A percentile compares a stretch with the other conserved stretches of the same genome.
phyloP scores from a whole-genome alignment of 2,113 vertebrate species.

The Caretta caretta region DNA sequence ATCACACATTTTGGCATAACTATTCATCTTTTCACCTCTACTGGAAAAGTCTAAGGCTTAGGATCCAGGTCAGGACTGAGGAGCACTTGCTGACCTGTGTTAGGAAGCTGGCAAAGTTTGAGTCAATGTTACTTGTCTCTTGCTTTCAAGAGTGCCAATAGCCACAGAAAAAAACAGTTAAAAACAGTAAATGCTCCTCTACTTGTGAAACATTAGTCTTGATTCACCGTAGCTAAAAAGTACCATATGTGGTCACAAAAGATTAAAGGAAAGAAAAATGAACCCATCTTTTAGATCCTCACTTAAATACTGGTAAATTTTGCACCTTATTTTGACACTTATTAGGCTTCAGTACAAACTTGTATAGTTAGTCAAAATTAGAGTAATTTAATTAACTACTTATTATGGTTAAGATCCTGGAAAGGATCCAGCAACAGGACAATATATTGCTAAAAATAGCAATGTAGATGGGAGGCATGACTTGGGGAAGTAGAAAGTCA shows the following conservation, averaged over 20 bases:
- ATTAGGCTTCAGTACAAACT: neutral
- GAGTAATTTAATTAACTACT: neutral
- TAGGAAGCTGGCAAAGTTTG: neutral
- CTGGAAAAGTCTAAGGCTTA: neutral
- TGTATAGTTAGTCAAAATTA: neutral
- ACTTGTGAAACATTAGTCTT: neutral
- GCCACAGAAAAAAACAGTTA: neutral
- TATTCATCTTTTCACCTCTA: neutral
- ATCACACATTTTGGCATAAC: neutral
- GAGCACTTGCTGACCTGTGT: neutral
- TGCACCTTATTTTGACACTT: neutral
- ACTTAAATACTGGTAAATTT: neutral
- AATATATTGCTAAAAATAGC: neutral
- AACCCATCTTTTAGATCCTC: neutral
- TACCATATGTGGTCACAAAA: neutral
- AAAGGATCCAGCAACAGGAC: neutral
- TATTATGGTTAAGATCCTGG: neutral
- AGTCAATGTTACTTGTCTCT: neutral
- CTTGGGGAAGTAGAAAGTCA: neutral
- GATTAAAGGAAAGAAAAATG: fast-evolving
- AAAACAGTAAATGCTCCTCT: neutral
- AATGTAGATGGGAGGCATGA: neutral
- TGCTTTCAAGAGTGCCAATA: neutral
- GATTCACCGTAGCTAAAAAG: neutral
- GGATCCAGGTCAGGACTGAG: neutral